Conservation (phyloP, 2,888 invertebrate species). For the Polia nebulosa region DNA sequence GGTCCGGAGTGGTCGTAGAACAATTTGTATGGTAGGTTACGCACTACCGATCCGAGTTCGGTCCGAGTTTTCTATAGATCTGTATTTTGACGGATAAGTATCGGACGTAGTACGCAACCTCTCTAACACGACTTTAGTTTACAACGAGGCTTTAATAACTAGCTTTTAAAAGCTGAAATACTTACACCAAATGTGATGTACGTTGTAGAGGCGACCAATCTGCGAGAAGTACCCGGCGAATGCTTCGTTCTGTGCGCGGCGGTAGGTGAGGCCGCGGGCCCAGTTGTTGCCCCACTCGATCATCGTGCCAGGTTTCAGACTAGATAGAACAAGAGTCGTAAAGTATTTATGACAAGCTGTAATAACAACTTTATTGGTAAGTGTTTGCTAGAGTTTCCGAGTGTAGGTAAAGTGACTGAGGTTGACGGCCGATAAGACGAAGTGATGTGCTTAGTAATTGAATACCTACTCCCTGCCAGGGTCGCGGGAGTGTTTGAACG, state of each 20-base stretch:
- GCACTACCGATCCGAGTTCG: too few relatives aligned
- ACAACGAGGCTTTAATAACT: too few relatives aligned
- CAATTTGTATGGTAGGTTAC: too few relatives aligned
- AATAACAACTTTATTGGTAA: background rate
- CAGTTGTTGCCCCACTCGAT: constrained; percentile 99
- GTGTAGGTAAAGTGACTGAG: background rate
- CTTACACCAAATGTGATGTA: constrained; percentile 99
- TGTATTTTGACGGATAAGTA: too few relatives aligned
- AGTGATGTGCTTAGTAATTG: background rate
- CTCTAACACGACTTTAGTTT: too few relatives aligned
- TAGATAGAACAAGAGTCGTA: constrained; percentile 81
- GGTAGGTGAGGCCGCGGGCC: constrained; percentile 98
- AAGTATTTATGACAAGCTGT: background rate
- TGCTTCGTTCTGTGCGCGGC: constrained; percentile 97
- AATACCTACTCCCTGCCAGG: too few relatives aligned
- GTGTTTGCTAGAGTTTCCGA: background rate
- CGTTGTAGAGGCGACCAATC: constrained; percentile 98
- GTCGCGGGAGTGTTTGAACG: too few relatives aligned
- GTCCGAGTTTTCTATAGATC: too few relatives aligned
- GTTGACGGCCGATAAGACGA: constrained; percentile 1
- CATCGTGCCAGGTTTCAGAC: constrained; percentile 99
- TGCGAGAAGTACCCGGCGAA: constrained; percentile 99
- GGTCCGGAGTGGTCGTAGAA: too few relatives aligned
- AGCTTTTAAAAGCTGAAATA: constrained; percentile 62
- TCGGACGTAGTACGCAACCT: too few relatives aligned